Evolutionary conservation across 92 coral and sea anemone genomes (phyloP).

Genomic region (Parazoanthus atlanticus): DNA sequence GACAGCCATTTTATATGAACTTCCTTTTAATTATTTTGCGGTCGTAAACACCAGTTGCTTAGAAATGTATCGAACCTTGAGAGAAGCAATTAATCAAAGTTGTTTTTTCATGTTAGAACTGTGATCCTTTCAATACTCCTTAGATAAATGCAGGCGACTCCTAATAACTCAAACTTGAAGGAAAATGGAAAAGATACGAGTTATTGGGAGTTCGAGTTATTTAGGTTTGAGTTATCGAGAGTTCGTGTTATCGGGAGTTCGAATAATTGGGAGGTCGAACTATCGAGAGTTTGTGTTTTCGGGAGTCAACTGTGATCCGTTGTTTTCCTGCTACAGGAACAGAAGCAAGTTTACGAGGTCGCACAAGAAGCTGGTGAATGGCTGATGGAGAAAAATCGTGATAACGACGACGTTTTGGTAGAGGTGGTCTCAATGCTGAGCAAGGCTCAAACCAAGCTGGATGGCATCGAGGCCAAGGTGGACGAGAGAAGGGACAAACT

Average conservation of each 20-base stretch:
- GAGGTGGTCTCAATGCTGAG: conserved; percentile 84
- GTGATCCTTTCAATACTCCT: too few relatives aligned
- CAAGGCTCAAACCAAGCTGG: conserved; percentile 88
- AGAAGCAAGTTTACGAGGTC: conserved; percentile 77
- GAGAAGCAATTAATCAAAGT: too few relatives aligned
- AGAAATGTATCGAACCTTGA: too few relatives aligned
- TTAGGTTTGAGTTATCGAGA: neutral
- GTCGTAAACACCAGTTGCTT: neutral
- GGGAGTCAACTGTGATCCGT: neutral
- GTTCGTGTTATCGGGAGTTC: neutral
- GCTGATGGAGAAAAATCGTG: conserved; percentile 85
- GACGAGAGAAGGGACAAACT: conserved; percentile 89
- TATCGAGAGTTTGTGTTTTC: neutral
- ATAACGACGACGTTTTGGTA: conserved; percentile 77
- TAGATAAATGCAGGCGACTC: too few relatives aligned
- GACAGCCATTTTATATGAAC: too few relatives aligned
- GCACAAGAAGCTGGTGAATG: conserved; percentile 92
- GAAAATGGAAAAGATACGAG: too few relatives aligned
- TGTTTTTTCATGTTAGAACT: too few relatives aligned
- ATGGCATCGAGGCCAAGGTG: conserved; percentile 75
- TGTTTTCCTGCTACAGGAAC: conserved; percentile 43
- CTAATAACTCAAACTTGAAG: too few relatives aligned
- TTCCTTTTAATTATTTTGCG: neutral
- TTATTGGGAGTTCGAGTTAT: too few relatives aligned
- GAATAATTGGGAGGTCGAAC: neutral